Conservation (phyloP, 1,140 invertebrate species). For the Drosophila mauritiana region DNA sequence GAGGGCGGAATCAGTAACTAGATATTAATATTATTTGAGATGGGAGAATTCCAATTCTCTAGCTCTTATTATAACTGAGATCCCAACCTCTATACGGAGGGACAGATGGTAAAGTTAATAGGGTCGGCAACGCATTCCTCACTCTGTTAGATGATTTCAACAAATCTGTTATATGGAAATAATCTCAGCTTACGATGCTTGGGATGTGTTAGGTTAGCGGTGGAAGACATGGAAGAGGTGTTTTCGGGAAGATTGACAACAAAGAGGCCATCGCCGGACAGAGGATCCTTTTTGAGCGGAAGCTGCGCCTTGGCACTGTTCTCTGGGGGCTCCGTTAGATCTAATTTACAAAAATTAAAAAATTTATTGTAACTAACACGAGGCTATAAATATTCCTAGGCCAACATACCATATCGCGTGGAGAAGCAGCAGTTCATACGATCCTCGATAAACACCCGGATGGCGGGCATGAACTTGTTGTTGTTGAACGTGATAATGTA, state of each 20-base stretch:
- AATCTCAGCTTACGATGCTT: constrained; percentile 70
- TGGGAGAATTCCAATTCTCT: too few relatives aligned
- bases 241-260: constrained; percentile 79
- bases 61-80: too few relatives aligned
- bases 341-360: constrained; percentile 19
- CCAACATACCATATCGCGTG: constrained; percentile 72
- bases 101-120: too few relatives aligned
- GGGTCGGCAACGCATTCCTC: too few relatives aligned
- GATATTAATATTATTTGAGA: too few relatives aligned
- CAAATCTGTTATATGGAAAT: not conserved
- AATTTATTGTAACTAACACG: not conserved
- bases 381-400: not conserved
- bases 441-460: constrained; percentile 81
- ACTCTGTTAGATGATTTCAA: too few relatives aligned
- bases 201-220: constrained; percentile 69
- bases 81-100: too few relatives aligned
- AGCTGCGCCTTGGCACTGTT: constrained; percentile 82
- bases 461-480: constrained; percentile 85
- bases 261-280: constrained; percentile 78
- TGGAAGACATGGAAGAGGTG: constrained; percentile 79
- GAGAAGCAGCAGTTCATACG: constrained; percentile 81
- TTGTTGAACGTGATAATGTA: constrained; percentile 87
- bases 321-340: constrained; percentile 80
- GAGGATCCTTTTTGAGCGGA: constrained; percentile 77
- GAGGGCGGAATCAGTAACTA: too few relatives aligned